Base-by-base conservation (phyloP, 2,113 vertebrate genomes). In the Pseudolaguvia tuberculata region DNA sequence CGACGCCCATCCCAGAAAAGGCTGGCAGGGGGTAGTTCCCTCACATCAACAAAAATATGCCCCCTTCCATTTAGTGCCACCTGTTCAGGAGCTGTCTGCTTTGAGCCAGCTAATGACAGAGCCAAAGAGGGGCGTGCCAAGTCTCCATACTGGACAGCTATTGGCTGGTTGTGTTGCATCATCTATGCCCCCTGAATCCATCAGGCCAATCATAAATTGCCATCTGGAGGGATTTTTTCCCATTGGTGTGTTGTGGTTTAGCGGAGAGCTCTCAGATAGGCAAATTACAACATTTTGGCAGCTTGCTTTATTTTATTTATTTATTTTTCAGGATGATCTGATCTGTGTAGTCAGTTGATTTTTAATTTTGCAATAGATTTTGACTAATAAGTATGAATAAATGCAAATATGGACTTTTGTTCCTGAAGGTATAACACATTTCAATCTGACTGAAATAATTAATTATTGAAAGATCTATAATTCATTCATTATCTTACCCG, bases 131-230 rank as follows among this genome's bases (percentile, higher is more conserved):
- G 85, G 87, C 79, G 83, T 87, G 85, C 87, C 86, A 84, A 85
- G 86, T 84, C 82, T 81, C 82, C 84, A 84, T 79, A 59, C 84
- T 77, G 35, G 75, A 66, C 82, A 72, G 59, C 77, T 81, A 91
- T 91, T 91, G 91, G 90, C 80, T 83, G 77, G 79, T 84, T 76
- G 79, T 84, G 79, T 81, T 80, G 84, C 88, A 89, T 89, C 87
- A 87, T 76, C 88, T 81, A 75, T 76, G 63, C 75, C 56, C 51
- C 77, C 72, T 59, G 56, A 69, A 59, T 80, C 82, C 87, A 82
- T 82, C 63, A 78, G 86, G 83, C 91, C 90, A 90, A 92, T 91
- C 86, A 63, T 9, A 48, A 73, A 71, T 79, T 89, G 90, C 90
- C 91, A 88, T 90, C 89, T 92, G 88, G 83, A 78, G 84, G 82